A percentile compares a stretch with the other conserved stretches of the same genome.
Conservation (phyloP, 2,113 vertebrate genomes). For the Henicopernis longicauda region DNA sequence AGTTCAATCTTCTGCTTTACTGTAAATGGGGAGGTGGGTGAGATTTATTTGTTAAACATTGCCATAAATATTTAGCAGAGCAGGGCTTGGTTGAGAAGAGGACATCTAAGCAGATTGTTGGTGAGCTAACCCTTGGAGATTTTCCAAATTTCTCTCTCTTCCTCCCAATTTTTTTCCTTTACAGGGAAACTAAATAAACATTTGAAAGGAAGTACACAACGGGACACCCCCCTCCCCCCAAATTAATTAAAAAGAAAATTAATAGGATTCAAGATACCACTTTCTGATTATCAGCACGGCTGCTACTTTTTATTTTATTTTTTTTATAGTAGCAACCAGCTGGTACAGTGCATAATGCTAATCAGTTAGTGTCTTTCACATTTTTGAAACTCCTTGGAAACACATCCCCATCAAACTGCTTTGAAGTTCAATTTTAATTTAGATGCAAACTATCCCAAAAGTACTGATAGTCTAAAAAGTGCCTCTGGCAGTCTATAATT, state of each 20-base stretch:
- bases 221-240: background rate
- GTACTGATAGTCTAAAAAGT: constrained; percentile 7
- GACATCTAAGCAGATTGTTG: background rate
- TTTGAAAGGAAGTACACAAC: constrained; percentile 29
- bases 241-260: constrained; percentile 59
- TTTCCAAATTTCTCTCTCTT: constrained; percentile 22
- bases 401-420: constrained; percentile 38
- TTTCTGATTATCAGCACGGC: constrained; percentile 24
- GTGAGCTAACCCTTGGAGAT: background rate
- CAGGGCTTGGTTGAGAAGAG: background rate
- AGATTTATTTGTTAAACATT: constrained; percentile 24
- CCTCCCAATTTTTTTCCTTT: background rate
- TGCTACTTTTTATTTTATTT: background rate
- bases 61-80: constrained; percentile 23
- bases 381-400: constrained; percentile 53
- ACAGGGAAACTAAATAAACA: constrained; percentile 45
- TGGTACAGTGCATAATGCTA: constrained; percentile 10
- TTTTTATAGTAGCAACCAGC: constrained; percentile 37
- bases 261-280: constrained; percentile 13
- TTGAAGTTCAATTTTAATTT: constrained; percentile 75
- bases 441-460: constrained; percentile 62
- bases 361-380: constrained; percentile 51
- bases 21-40: background rate
- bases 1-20: background rate
- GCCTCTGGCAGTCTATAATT: constrained; percentile 54